Percentiles rank a stretch among this genome's conserved stretches.
These are phyloP conservation scores for Perognathus longimembris DNA, from an alignment of 2,113 vertebrate genomes.

Conservation along the genomic window DNA sequence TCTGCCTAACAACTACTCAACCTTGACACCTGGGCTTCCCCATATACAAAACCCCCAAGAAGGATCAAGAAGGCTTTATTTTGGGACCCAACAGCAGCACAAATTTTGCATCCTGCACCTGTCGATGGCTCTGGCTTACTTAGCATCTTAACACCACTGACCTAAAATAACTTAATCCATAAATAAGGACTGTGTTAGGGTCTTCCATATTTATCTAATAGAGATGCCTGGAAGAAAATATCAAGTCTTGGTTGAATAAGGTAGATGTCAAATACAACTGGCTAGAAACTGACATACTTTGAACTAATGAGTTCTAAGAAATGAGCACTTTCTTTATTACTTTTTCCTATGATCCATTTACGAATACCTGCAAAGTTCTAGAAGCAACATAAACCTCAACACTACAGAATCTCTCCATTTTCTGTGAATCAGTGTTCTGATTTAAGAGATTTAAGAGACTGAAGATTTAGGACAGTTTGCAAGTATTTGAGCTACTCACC, in stretches of 20 bases:
- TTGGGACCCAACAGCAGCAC: not conserved
- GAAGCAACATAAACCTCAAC: not conserved
- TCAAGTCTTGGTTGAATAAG: not conserved
- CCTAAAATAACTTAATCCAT: not conserved
- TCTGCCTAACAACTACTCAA: not conserved
- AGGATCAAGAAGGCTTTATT: not conserved
- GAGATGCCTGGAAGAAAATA: not conserved
- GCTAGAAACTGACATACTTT: not conserved
- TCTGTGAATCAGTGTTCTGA: not conserved
- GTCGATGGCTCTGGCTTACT: not conserved
- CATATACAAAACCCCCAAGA: not conserved
- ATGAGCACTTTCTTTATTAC: not conserved
- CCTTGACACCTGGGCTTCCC: not conserved
- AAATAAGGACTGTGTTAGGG: not conserved
- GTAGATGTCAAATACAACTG: not conserved
- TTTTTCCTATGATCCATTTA: too few species aligned
- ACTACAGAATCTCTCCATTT: not conserved
- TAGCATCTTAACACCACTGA: not conserved
- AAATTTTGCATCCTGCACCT: not conserved
- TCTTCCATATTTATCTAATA: not conserved
- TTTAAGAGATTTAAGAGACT: conserved; percentile 2
- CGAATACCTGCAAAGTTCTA: too few species aligned
- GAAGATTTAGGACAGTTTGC: not conserved
- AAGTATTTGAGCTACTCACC: not conserved
- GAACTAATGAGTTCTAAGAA: not conserved